These are phyloP conservation scores for Eumaeus atala DNA, from an alignment of 1,140 invertebrate species.

Conservation along the genomic window DNA sequence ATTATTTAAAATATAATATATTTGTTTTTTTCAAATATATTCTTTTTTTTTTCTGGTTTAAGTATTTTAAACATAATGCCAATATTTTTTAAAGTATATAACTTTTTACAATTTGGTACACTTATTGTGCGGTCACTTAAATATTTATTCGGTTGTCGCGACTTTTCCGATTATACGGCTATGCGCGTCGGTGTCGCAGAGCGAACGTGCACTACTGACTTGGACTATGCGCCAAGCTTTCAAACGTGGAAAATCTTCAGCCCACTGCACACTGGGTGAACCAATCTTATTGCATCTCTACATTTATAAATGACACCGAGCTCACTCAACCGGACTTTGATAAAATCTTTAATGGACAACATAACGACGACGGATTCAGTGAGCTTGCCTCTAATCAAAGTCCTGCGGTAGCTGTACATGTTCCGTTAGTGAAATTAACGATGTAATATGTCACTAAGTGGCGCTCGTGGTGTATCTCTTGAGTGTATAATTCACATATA, in stretches of 20 bases:
- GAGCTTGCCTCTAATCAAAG: slow-evolving; percentile 11
- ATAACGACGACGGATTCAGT: background rate
- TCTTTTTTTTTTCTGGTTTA: slow-evolving; percentile 1
- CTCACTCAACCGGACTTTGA: slow-evolving; percentile 10
- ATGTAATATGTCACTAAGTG: slow-evolving; percentile 5
- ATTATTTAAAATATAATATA: too few species aligned
- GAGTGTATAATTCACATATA: too few species aligned
- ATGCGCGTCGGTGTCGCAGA: slow-evolving; percentile 47
- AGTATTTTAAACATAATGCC: background rate
- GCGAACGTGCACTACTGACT: slow-evolving; percentile 57
- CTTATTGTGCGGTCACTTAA: slow-evolving; percentile 14
- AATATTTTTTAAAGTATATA: too few species aligned
- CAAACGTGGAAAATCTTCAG: slow-evolving; percentile 53
- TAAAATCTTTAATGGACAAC: slow-evolving; percentile 14
- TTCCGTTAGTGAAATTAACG: slow-evolving; percentile 7
- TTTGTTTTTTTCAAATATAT: background rate
- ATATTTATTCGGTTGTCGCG: slow-evolving; percentile 26
- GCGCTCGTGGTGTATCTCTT: too few species aligned
- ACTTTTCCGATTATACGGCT: slow-evolving; percentile 24
- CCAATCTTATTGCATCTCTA: slow-evolving; percentile 25
- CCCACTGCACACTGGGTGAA: slow-evolving; percentile 31
- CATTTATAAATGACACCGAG: slow-evolving; percentile 10
- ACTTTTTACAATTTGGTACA: background rate
- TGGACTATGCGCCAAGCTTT: slow-evolving; percentile 37
- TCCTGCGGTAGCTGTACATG: background rate